These are phyloP conservation scores for Anguilla megastoma DNA, from an alignment of 2,797 vertebrate genomes.

Conservation along the genomic window DNA sequence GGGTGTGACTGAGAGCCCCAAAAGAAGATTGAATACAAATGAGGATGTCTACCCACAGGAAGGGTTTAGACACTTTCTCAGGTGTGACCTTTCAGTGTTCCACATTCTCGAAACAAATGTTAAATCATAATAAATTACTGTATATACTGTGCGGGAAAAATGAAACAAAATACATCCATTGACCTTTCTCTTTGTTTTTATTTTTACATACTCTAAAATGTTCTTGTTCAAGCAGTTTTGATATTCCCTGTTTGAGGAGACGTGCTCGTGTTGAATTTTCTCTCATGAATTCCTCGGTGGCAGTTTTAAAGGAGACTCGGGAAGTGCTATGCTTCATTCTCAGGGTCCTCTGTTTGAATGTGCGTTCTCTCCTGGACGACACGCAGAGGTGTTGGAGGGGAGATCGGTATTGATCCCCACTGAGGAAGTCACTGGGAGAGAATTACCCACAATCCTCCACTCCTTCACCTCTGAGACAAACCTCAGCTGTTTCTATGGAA, in stretches of 20 bases:
- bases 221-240: not conserved
- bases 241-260: not conserved
- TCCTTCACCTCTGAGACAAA: not conserved
- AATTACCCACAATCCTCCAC: not conserved
- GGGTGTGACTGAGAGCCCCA: not conserved
- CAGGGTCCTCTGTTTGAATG: not conserved
- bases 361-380: not conserved
- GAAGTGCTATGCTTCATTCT: not conserved
- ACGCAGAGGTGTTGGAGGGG: not conserved
- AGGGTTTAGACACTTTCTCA: slow-evolving; percentile 29
- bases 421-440: not conserved
- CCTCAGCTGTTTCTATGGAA: not conserved
- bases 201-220: not conserved
- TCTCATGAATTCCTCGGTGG: not conserved
- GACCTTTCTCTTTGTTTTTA: too few relatives aligned
- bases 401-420: not conserved
- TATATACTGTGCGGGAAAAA: too few relatives aligned
- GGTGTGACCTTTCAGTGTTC: slow-evolving; percentile 37
- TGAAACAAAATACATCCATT: too few relatives aligned
- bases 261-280: not conserved
- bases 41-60: slow-evolving; percentile 33
- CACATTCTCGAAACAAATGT: not conserved
- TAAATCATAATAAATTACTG: not conserved
- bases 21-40: slow-evolving; percentile 28
- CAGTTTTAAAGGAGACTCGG: not conserved